Evolutionary conservation across 2,113 vertebrate genomes (phyloP).

Genomic region (Brienomyrus brachyistius): DNA sequence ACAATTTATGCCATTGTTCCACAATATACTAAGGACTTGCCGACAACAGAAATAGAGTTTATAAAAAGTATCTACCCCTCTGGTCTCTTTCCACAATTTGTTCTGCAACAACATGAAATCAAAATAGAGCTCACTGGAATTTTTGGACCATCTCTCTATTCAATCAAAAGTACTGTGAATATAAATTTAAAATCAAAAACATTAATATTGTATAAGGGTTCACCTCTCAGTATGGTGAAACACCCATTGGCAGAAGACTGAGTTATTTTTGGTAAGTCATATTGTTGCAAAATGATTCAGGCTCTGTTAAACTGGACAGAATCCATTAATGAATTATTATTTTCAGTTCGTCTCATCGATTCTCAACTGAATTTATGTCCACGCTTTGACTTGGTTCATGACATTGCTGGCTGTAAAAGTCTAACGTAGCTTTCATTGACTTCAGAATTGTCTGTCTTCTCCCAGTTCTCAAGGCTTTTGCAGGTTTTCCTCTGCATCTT

Average conservation of each 20-base stretch:
- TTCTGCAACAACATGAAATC: neutral
- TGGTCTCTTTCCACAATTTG: neutral
- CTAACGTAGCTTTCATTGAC: neutral
- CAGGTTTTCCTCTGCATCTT: neutral
- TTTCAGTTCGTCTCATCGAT: neutral
- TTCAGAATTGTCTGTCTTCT: neutral
- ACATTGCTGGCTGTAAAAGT: neutral
- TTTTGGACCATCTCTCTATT: neutral
- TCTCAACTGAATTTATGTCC: neutral
- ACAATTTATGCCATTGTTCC: conserved; percentile 15
- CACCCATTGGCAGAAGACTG: neutral
- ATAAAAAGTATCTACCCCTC: neutral
- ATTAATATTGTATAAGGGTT: neutral
- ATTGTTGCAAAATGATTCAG: neutral
- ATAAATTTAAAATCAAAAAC: neutral
- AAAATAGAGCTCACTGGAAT: neutral
- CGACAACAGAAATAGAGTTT: neutral
- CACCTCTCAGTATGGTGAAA: neutral
- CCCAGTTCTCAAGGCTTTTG: neutral
- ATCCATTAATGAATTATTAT: neutral
- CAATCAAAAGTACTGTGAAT: neutral
- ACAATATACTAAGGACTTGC: neutral
- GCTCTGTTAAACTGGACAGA: neutral
- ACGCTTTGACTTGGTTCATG: neutral
- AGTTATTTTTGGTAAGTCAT: neutral